Percentiles rank a stretch among this genome's conserved stretches.
Evolutionary conservation across 2,888 invertebrate genomes (phyloP).

Genomic region (Synergus laeviventris): DNA sequence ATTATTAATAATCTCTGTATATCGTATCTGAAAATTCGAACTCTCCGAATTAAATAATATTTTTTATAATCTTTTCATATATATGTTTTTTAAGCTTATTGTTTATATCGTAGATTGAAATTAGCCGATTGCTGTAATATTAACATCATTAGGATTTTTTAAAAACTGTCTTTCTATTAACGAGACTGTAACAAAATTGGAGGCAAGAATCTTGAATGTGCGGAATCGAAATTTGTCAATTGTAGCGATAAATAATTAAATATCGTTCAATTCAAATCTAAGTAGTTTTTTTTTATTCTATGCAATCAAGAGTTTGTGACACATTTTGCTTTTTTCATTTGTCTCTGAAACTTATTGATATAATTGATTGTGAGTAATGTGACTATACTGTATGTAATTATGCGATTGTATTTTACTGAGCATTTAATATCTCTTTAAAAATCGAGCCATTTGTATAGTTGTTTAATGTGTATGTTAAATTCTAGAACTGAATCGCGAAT

Average conservation of each 20-base stretch:
- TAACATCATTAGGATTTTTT: neutral
- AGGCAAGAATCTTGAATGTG: slow-evolving; percentile 24
- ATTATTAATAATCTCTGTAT: slow-evolving; percentile 20
- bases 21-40: slow-evolving; percentile 17
- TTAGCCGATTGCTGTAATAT: slow-evolving; percentile 7
- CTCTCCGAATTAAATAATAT: slow-evolving; percentile 34
- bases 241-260: slow-evolving; percentile 13
- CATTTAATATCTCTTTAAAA: slow-evolving; percentile 17
- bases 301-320: neutral
- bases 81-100: slow-evolving; percentile 15
- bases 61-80: slow-evolving; percentile 36
- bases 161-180: neutral
- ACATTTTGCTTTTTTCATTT: neutral
- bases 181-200: neutral
- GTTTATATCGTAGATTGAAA: slow-evolving; percentile 12
- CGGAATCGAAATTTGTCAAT: slow-evolving; percentile 15
- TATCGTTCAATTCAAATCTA: neutral
- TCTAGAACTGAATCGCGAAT: neutral
- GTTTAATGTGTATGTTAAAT: neutral
- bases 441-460: neutral
- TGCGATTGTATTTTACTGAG: slow-evolving; percentile 16
- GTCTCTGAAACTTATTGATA: neutral
- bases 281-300: neutral
- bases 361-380: slow-evolving; percentile 2
- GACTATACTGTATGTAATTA: slow-evolving; percentile 12